These are phyloP conservation scores for Sipha flava DNA, from an alignment of 1,140 invertebrate species.

Conservation along the genomic window DNA sequence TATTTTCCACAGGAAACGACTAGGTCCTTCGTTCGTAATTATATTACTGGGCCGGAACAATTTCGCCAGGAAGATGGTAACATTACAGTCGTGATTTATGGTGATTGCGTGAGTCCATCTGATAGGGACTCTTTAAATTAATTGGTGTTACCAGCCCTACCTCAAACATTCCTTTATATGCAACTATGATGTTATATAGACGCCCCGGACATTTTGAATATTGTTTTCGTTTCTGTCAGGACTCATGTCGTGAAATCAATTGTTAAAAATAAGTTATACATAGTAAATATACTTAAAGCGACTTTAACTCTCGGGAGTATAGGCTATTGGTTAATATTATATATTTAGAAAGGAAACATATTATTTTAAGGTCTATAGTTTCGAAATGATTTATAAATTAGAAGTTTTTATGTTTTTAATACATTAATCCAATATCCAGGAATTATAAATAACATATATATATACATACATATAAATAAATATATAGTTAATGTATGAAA, in stretches of 20 bases:
- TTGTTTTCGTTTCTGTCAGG: neutral
- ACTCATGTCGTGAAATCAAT: neutral
- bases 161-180: neutral
- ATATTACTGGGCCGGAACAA: conserved; percentile 24
- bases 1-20: conserved; percentile 18
- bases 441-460: no score
- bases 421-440: no score
- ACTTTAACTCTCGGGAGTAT: no score
- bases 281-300: no score
- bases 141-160: conserved; percentile 9
- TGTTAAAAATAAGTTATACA: neutral
- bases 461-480: no score
- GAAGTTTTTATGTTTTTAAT: no score
- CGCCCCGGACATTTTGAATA: conserved; percentile 11
- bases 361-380: no score
- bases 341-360: no score
- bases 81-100: conserved; percentile 24
- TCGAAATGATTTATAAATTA: no score
- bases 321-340: no score
- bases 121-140: conserved; percentile 21
- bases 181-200: neutral
- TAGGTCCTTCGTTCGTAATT: conserved; percentile 15
- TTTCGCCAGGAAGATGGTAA: conserved; percentile 20
- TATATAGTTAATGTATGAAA: no score
- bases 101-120: conserved; percentile 31